Conservation (phyloP, 2,113 vertebrate genomes). For the Pseudorhombus dupliciocellatus region DNA sequence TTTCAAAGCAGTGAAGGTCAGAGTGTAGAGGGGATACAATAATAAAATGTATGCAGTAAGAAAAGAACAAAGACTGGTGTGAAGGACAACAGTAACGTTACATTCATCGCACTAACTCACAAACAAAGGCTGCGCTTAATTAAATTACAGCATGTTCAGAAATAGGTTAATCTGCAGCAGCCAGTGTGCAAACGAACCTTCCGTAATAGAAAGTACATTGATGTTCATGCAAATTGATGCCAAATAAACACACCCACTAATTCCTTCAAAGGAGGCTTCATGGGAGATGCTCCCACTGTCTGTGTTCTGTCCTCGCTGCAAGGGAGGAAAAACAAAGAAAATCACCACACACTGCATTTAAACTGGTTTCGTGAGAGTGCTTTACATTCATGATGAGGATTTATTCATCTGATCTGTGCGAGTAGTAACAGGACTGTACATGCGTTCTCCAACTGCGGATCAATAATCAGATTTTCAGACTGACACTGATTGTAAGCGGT, state of each 20-base stretch:
- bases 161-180: conserved; percentile 41
- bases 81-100: conserved; percentile 9
- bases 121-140: conserved; percentile 17
- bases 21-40: conserved; percentile 8
- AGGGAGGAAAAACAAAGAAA: conserved; percentile 14
- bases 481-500: background rate
- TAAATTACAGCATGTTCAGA: conserved; percentile 21
- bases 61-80: conserved; percentile 14
- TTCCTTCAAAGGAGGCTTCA: conserved; percentile 94
- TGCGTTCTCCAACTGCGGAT: background rate
- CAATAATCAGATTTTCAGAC: background rate
- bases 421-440: background rate
- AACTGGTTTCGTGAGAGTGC: conserved; percentile 15
- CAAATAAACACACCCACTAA: conserved; percentile 87
- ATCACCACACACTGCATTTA: conserved; percentile 1
- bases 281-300: conserved; percentile 89
- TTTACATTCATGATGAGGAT: background rate
- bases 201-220: conserved; percentile 43
- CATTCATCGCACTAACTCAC: conserved; percentile 32
- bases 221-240: conserved; percentile 49
- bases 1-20: conserved; percentile 2
- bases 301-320: conserved; percentile 89
- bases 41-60: background rate
- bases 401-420: background rate
- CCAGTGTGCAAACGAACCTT: conserved; percentile 15